phyloP scores from a whole-genome alignment of 2,113 vertebrate species.

The Tricholaema leucomelas region DNA sequence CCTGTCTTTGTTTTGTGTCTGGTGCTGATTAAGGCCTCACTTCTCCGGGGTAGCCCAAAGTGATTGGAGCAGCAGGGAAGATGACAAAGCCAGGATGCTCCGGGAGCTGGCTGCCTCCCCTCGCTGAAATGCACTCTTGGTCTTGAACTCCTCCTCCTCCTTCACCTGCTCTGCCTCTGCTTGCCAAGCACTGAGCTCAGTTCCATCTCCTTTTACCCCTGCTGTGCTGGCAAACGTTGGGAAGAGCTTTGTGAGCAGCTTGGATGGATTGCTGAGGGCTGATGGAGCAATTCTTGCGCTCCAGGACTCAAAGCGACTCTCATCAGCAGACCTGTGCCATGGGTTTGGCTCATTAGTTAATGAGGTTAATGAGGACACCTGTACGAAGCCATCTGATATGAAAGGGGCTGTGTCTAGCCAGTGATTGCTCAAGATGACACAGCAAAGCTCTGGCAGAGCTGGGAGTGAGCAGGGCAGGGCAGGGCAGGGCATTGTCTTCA shows the following conservation, averaged over 20 bases:
- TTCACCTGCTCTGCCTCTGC: neutral
- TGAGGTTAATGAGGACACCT: conserved; percentile 45
- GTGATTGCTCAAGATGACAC: neutral
- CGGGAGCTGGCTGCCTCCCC: neutral
- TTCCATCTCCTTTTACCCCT: neutral
- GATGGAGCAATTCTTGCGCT: neutral
- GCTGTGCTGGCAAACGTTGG: neutral
- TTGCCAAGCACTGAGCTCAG: neutral
- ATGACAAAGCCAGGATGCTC: neutral
- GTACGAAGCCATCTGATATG: neutral
- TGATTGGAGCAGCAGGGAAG: neutral
- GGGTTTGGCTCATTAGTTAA: conserved; percentile 40
- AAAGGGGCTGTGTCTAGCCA: neutral
- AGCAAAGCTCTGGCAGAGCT: neutral
- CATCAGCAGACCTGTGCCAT: neutral
- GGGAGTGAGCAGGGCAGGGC: neutral
- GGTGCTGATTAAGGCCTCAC: neutral
- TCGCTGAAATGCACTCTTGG: neutral
- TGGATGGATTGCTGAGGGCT: neutral
- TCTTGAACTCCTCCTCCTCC: neutral
- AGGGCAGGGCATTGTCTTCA: neutral
- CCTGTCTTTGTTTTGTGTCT: neutral
- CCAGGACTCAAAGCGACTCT: neutral
- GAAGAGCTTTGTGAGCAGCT: neutral
- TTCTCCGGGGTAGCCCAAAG: neutral